phyloP scores from a whole-genome alignment of 2,888 invertebrate species.

The Ryuthela nishihirai region DNA sequence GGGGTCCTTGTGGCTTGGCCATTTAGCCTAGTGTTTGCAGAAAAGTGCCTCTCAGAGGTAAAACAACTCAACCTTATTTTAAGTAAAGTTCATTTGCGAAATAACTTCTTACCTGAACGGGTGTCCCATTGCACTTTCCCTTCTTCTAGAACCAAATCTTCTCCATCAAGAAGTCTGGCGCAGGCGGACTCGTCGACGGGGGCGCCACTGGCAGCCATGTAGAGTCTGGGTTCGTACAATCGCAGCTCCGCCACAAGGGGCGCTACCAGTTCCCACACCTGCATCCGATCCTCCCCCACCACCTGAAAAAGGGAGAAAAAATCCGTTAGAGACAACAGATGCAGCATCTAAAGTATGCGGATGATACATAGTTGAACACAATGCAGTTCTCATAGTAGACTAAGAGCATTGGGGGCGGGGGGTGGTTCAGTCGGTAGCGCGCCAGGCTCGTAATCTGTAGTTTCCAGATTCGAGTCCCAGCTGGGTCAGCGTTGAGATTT shows the following conservation, averaged over 20 bases:
- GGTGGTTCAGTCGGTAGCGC: no score
- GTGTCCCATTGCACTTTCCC: conserved; percentile 59
- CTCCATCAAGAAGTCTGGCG: conserved; percentile 60
- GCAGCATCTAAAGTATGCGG: no score
- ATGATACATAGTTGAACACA: no score
- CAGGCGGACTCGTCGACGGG: conserved; percentile 61
- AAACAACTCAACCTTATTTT: no score
- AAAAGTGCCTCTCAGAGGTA: no score
- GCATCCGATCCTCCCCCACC: conserved; percentile 36
- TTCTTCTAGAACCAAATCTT: conserved; percentile 62
- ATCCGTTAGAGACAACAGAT: not conserved
- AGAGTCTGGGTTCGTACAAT: conserved; percentile 54
- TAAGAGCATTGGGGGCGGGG: no score
- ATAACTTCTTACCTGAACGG: conserved; percentile 52
- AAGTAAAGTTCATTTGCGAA: not conserved
- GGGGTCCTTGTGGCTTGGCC: no score
- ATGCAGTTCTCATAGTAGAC: no score
- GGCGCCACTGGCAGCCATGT: conserved; percentile 62
- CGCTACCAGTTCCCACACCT: conserved; percentile 55
- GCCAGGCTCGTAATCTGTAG: no score
- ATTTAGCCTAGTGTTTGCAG: no score
- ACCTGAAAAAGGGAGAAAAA: conserved; percentile 10
- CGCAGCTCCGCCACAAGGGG: conserved; percentile 56
- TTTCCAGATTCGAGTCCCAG: no score
- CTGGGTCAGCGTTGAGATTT: no score